phyloP scores from a whole-genome alignment of 2,888 invertebrate genomes.

The Catocala sponsa region DNA sequence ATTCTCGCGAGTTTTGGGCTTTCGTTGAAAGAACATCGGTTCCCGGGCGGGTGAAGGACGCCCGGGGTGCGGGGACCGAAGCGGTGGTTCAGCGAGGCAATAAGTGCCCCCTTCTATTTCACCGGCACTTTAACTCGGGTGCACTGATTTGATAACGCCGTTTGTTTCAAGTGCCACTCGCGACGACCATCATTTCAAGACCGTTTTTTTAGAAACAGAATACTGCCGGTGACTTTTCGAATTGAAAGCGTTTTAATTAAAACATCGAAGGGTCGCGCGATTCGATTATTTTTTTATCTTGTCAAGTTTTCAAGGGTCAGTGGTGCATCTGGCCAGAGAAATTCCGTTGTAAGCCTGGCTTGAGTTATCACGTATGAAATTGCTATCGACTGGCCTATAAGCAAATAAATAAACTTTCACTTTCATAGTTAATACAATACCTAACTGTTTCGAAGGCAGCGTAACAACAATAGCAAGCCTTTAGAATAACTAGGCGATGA shows the following conservation, averaged over 20 bases:
- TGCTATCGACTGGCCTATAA: too few relatives aligned
- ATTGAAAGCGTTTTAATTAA: constrained; percentile 64
- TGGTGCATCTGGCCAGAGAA: too few relatives aligned
- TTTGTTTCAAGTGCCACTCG: constrained; percentile 83
- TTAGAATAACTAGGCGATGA: neutral
- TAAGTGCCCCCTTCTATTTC: constrained; percentile 85
- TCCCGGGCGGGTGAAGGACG: constrained; percentile 38
- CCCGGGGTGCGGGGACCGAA: constrained; percentile 22
- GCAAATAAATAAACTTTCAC: too few relatives aligned
- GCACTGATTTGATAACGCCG: constrained; percentile 87
- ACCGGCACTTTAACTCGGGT: constrained; percentile 85
- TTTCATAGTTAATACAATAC: too few relatives aligned
- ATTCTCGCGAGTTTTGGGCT: constrained; percentile 49
- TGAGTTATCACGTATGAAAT: too few relatives aligned
- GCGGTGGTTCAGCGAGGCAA: constrained; percentile 66
- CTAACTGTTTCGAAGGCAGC: too few relatives aligned
- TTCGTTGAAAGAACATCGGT: constrained; percentile 42
- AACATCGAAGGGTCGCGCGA: constrained; percentile 41
- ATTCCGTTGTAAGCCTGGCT: too few relatives aligned
- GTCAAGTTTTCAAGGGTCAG: constrained; percentile 1
- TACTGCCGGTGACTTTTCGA: constrained; percentile 52
- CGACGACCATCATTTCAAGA: constrained; percentile 72
- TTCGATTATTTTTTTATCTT: constrained; percentile 22
- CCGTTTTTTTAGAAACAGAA: constrained; percentile 68
- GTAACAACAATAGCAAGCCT: constrained; percentile 1